A percentile compares a stretch with the other conserved stretches of the same genome.
Evolutionary conservation across 2,888 invertebrate genomes (phyloP).

Genomic region (Cataglyphis rosenhaueri): DNA sequence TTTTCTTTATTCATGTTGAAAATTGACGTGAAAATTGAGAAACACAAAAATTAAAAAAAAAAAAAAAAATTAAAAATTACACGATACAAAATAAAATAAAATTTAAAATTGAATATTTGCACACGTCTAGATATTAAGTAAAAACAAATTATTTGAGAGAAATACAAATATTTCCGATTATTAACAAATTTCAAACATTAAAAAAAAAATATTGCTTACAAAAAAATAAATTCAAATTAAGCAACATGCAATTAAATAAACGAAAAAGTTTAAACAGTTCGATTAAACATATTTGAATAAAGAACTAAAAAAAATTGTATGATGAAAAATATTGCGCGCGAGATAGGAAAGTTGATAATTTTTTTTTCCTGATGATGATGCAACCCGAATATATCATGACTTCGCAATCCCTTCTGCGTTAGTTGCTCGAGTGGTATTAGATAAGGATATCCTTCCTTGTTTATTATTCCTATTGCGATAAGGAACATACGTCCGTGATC

Average conservation of each 20-base stretch:
- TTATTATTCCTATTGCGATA: constrained; percentile 38
- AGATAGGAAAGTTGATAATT: constrained; percentile 6
- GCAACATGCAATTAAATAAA: background rate
- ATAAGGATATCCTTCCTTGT: constrained; percentile 42
- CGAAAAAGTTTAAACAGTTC: background rate
- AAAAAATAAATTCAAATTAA: background rate
- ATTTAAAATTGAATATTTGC: background rate
- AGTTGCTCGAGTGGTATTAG: constrained; percentile 32
- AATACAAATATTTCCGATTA: background rate
- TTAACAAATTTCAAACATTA: background rate
- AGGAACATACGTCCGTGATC: constrained; percentile 10
- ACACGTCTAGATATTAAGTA: background rate
- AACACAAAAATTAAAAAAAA: background rate
- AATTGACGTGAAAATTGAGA: background rate
- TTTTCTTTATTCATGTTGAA: background rate
- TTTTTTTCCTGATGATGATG: background rate
- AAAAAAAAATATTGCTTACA: background rate
- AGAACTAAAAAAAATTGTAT: background rate
- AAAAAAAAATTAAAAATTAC: background rate
- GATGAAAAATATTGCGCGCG: background rate
- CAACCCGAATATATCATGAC: background rate
- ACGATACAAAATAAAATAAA: background rate
- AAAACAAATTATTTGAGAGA: constrained; percentile 1
- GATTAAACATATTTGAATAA: background rate
- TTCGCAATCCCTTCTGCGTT: constrained; percentile 12